Percentiles rank a stretch among this genome's conserved stretches.
phyloP scores from a whole-genome alignment of 1,140 invertebrate species.

The Cotesia typhae region DNA sequence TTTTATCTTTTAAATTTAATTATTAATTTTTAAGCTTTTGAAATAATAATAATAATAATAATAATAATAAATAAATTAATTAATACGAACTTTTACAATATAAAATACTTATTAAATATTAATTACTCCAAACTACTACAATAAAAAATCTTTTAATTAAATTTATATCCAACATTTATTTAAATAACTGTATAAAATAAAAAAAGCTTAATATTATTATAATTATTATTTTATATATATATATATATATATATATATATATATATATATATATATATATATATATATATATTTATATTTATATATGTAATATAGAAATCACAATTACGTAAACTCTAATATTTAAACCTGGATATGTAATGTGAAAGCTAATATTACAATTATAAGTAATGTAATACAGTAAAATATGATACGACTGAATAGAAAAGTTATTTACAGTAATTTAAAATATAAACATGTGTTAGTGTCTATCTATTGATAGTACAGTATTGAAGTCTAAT shows the following conservation, averaged over 20 bases:
- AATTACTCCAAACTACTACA: background rate
- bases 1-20: too few species aligned
- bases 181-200: constrained; percentile 49
- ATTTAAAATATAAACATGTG: background rate
- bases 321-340: constrained; percentile 19
- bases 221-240: too few species aligned
- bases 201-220: constrained; percentile 3
- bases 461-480: too few species aligned
- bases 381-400: constrained; percentile 9
- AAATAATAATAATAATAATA: too few species aligned
- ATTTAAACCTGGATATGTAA: constrained; percentile 24
- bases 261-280: too few species aligned
- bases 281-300: too few species aligned
- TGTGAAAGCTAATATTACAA: background rate
- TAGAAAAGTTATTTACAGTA: constrained; percentile 8
- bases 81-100: too few species aligned
- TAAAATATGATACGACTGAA: background rate
- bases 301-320: constrained; percentile 1
- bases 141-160: background rate
- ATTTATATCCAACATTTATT: constrained; percentile 49
- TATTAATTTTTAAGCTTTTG: too few species aligned
- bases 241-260: too few species aligned
- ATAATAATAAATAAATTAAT: too few species aligned
- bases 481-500: too few species aligned
- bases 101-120: too few species aligned